A percentile compares a stretch with the other conserved stretches of the same genome.
These are phyloP conservation scores for Megaceryle maxima DNA, from an alignment of 2,113 vertebrate species.

Conservation along the genomic window DNA sequence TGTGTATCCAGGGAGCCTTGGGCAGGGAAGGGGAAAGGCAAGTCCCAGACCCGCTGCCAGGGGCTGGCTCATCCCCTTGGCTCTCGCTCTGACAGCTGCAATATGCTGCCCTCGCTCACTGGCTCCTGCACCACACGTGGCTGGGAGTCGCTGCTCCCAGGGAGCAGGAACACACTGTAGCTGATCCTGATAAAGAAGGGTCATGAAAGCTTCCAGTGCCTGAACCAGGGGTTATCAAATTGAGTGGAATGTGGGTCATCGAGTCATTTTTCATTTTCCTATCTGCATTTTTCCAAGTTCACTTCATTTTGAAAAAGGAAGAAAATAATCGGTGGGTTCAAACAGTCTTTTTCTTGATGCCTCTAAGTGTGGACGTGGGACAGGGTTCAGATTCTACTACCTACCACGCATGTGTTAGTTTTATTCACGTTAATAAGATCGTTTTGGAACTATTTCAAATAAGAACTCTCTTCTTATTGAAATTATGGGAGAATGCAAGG, in stretches of 20 bases:
- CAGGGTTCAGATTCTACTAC: background rate
- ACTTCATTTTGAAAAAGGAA: background rate
- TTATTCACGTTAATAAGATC: background rate
- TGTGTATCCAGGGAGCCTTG: background rate
- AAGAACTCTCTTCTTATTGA: background rate
- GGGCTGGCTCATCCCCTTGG: background rate
- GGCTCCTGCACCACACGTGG: fast-evolving
- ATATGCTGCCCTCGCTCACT: background rate
- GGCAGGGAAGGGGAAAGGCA: no score
- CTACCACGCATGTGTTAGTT: background rate
- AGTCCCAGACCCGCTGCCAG: background rate
- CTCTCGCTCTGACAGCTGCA: background rate
- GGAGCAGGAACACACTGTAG: background rate
- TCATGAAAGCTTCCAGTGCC: background rate
- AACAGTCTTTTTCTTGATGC: background rate
- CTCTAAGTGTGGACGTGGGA: fast-evolving
- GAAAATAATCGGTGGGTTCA: background rate
- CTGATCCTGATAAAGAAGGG: background rate
- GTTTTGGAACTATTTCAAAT: background rate
- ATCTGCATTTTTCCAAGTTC: background rate
- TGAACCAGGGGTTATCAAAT: background rate
- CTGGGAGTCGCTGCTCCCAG: background rate
- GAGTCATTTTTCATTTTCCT: background rate
- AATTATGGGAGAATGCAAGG: background rate
- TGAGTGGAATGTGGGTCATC: background rate